phyloP scores from a whole-genome alignment of 2,888 invertebrate species.

The Pimpla rufipes region DNA sequence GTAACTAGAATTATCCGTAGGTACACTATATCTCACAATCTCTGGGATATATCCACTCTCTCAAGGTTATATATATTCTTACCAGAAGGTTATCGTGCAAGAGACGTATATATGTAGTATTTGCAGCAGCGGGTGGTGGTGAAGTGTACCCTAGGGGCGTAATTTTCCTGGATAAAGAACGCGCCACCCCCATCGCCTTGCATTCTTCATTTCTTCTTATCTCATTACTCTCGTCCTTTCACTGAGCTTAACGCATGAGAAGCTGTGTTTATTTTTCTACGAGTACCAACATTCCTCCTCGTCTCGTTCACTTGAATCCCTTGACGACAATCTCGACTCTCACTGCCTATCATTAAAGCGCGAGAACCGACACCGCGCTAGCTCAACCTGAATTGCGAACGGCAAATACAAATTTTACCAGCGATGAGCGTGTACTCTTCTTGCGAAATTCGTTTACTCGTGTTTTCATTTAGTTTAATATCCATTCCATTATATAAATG shows the following conservation, averaged over 20 bases:
- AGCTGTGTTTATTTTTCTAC: conserved; percentile 4
- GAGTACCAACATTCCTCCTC: not conserved
- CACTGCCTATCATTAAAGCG: not conserved
- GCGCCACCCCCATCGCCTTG: not conserved
- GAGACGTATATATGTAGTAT: conserved; percentile 15
- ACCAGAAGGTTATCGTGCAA: conserved; percentile 20
- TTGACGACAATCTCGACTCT: conserved; percentile 22
- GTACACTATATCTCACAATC: conserved; percentile 32
- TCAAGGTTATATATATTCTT: conserved; percentile 36
- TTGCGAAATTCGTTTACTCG: not conserved
- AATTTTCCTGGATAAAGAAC: conserved; percentile 35
- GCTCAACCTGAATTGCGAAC: not conserved
- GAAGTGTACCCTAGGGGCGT: not conserved
- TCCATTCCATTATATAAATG: conserved; percentile 13
- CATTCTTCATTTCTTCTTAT: conserved; percentile 25
- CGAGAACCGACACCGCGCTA: not conserved
- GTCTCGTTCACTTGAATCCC: conserved; percentile 19
- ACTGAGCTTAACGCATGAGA: conserved; percentile 2
- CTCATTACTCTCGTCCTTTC: conserved; percentile 19
- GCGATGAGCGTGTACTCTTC: not conserved
- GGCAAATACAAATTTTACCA: conserved; percentile 21
- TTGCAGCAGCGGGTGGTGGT: not conserved
- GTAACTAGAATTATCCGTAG: conserved; percentile 42
- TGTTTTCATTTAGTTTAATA: not conserved
- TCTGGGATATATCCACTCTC: conserved; percentile 30